Conservation (phyloP, 2,797 vertebrate species). For the Sciaenops ocellatus region DNA sequence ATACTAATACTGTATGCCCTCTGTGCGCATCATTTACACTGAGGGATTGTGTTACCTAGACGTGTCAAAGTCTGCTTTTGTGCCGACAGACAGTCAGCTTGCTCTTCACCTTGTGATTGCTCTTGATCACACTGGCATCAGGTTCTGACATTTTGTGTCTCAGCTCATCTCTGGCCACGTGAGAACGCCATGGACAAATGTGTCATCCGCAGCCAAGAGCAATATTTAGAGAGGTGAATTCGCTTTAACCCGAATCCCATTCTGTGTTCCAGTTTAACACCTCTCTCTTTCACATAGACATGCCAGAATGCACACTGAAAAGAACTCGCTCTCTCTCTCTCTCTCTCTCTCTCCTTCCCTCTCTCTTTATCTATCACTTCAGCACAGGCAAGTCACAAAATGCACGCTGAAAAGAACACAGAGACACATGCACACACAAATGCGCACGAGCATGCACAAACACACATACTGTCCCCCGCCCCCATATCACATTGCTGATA, state of each 20-base stretch:
- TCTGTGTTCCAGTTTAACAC: slow-evolving; percentile 55
- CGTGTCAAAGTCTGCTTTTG: slow-evolving; percentile 77
- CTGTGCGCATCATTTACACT: slow-evolving; percentile 68
- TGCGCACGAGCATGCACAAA: slow-evolving; percentile 14
- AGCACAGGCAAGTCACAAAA: slow-evolving; percentile 53
- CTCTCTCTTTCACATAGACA: slow-evolving; percentile 49
- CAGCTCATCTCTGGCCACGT: slow-evolving; percentile 60
- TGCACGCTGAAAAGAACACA: slow-evolving; percentile 52
- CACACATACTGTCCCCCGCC: slow-evolving; percentile 28
- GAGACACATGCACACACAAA: slow-evolving; percentile 29
- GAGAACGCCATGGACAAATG: slow-evolving; percentile 65
- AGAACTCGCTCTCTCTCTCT: slow-evolving; percentile 14
- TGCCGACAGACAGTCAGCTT: slow-evolving; percentile 54
- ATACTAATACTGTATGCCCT: slow-evolving; percentile 63
- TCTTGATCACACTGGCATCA: slow-evolving; percentile 71
- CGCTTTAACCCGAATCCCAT: slow-evolving; percentile 65
- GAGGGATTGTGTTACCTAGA: slow-evolving; percentile 76
- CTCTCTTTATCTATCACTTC: slow-evolving; percentile 48
- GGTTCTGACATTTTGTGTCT: slow-evolving; percentile 69
- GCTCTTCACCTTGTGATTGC: slow-evolving; percentile 71
- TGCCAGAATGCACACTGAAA: slow-evolving; percentile 50
- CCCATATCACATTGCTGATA: slow-evolving; percentile 67
- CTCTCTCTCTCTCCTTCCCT: neutral
- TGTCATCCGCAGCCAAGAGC: slow-evolving; percentile 71
- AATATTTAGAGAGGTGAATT: slow-evolving; percentile 79